Evolutionary conservation across 2,113 vertebrate genomes (phyloP), one percentile per base, ranked within the genome.

Genomic region (Butastur rufipennis): DNA sequence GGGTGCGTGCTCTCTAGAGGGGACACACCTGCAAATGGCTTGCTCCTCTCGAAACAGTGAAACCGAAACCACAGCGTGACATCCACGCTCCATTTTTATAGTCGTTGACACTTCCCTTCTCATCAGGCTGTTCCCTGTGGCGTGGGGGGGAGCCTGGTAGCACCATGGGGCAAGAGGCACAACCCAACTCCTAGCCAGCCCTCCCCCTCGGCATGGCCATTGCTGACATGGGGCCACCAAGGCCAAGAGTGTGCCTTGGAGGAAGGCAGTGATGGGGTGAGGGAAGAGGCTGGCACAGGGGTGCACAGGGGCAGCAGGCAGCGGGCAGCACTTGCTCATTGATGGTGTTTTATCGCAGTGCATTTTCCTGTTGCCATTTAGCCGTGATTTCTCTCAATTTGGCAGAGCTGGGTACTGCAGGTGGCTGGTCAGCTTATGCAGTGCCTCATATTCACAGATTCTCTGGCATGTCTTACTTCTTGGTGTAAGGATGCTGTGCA

Each of bases 141-240:
- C 0, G 0, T 38, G 29, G 0, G 2, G 6, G 14, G 29, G 20
- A 42, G 11, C 19, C 16, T 11, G 2, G 4, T 10, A 36, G 53
- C 45, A 63, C 45, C 1, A 3, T 0, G 4, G 36, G 50, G 53
- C 29, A 58, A 78, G 55, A 55, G n/a, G 40, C 59, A 70, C 1
- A 10, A 25, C 29, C 18, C 56, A 87, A 0, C 9, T 80, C 36
- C 34, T 32, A 75, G 16, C 40, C 86, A 66, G 10, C 21, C 14
- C 43, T 78, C 23, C 7, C 17, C 10, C 27, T 73, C 1, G 1
- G 13, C 50, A 38, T 21, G 29, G 80, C 32, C 32, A 32, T 78
- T 3, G 0, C 25, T 70, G 55, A 21, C 0, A 5, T 17, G 32
- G 40, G 40, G 7, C 19, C 9, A 3, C 55, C 34, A 21, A 86